phyloP scores from a whole-genome alignment of 2,888 invertebrate species.

The Plebejus melissa region DNA sequence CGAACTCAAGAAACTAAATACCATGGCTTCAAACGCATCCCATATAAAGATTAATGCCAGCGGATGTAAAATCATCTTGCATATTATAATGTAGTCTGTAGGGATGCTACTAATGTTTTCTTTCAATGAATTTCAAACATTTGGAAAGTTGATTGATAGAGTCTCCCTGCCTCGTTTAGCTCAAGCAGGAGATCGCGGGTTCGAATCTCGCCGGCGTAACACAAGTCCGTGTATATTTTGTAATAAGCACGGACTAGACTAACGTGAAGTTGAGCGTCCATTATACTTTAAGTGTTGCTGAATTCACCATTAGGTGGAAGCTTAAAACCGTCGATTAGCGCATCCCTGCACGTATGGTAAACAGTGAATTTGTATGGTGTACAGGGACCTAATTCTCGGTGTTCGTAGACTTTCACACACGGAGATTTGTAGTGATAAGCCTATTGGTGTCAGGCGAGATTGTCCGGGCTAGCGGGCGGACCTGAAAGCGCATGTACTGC shows the following conservation, averaged over 20 bases:
- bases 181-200: too few relatives aligned
- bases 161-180: too few relatives aligned
- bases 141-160: too few relatives aligned
- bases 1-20: background rate
- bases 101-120: conserved; percentile 34
- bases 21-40: background rate
- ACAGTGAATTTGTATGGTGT: conserved; percentile 33
- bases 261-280: too few relatives aligned
- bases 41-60: background rate
- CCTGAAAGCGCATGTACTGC: conserved; percentile 76
- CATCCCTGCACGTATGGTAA: conserved; percentile 25
- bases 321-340: background rate
- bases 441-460: conserved; percentile 75
- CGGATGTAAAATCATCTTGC: background rate
- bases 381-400: conserved; percentile 34
- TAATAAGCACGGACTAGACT: too few relatives aligned
- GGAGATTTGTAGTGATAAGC: conserved; percentile 72
- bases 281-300: too few relatives aligned
- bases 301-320: too few relatives aligned
- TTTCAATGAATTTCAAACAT: background rate
- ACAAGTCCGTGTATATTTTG: too few relatives aligned
- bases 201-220: too few relatives aligned
- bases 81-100: background rate
- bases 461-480: conserved; percentile 54
- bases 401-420: conserved; percentile 64